Evolutionary conservation across 2,113 vertebrate species (phyloP).

Genomic region (Coryphaenoides rupestris): DNA sequence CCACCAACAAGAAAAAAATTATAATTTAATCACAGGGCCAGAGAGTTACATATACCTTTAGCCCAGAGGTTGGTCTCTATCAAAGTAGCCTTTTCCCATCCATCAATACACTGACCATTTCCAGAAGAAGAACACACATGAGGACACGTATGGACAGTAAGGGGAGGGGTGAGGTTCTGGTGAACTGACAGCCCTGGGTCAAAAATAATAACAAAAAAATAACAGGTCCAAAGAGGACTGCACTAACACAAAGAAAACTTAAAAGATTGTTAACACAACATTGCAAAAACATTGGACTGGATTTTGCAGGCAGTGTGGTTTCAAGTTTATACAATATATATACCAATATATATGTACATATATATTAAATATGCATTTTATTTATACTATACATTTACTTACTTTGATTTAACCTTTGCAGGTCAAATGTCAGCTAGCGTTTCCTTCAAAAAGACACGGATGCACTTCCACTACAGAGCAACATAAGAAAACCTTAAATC

Average conservation of each 20-base stretch:
- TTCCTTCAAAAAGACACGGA: conserved; percentile 68
- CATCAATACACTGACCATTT: too few relatives aligned
- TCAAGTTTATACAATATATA: conserved; percentile 67
- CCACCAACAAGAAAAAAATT: neutral
- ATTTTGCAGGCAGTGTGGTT: conserved; percentile 82
- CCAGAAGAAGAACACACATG: too few relatives aligned
- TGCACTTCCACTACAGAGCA: conserved; percentile 19
- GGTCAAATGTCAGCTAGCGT: conserved; percentile 72
- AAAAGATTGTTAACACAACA: conserved; percentile 38
- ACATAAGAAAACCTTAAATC: conserved; percentile 62
- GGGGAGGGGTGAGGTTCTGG: too few relatives aligned
- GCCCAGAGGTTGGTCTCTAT: too few relatives aligned
- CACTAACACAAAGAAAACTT: too few relatives aligned
- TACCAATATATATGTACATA: conserved; percentile 49
- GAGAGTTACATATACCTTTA: neutral
- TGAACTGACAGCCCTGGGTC: too few relatives aligned
- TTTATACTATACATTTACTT: conserved; percentile 41
- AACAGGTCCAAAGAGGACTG: too few relatives aligned
- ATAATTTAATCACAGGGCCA: neutral
- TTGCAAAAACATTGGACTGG: conserved; percentile 64
- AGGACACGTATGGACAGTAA: too few relatives aligned
- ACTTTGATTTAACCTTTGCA: conserved; percentile 43
- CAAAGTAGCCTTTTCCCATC: too few relatives aligned
- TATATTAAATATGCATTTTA: conserved; percentile 34
- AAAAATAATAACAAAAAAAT: too few relatives aligned